Evolutionary conservation across 1,140 invertebrate species (phyloP).

Genomic region (Thaumatotibia leucotreta): DNA sequence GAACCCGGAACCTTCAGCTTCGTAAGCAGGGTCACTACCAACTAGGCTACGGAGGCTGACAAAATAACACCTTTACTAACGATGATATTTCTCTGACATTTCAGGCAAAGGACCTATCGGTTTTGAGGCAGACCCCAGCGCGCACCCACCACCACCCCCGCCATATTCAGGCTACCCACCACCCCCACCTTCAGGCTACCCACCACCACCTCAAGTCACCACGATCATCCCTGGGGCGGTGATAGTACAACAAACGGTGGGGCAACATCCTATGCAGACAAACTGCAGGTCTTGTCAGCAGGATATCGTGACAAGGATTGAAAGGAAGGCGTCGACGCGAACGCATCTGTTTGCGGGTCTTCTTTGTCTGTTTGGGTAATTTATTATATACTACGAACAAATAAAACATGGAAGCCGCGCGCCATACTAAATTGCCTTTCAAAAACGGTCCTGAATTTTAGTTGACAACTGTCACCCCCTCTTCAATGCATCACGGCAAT

Average conservation of each 20-base stretch:
- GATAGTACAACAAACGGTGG: conserved; percentile 35
- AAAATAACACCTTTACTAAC: no score
- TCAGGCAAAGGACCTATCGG: background rate
- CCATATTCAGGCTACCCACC: background rate
- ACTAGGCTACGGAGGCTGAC: no score
- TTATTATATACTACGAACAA: no score
- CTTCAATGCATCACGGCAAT: no score
- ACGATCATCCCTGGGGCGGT: background rate
- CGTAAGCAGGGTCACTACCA: no score
- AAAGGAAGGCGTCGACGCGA: conserved; percentile 70
- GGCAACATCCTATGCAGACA: conserved; percentile 56
- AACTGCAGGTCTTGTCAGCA: conserved; percentile 76
- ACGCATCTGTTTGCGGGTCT: conserved; percentile 79
- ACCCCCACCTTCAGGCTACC: background rate
- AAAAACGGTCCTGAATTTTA: no score
- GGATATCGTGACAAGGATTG: conserved; percentile 69
- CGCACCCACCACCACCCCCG: background rate
- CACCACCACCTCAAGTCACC: background rate
- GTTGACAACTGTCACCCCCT: no score
- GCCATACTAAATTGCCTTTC: no score
- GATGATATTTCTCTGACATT: no score
- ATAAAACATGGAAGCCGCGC: no score
- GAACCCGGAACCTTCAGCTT: no score
- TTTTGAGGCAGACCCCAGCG: background rate
- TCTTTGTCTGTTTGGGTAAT: conserved; percentile 77